Conservation (phyloP, 2,113 vertebrate genomes). For the Gila orcuttii region DNA sequence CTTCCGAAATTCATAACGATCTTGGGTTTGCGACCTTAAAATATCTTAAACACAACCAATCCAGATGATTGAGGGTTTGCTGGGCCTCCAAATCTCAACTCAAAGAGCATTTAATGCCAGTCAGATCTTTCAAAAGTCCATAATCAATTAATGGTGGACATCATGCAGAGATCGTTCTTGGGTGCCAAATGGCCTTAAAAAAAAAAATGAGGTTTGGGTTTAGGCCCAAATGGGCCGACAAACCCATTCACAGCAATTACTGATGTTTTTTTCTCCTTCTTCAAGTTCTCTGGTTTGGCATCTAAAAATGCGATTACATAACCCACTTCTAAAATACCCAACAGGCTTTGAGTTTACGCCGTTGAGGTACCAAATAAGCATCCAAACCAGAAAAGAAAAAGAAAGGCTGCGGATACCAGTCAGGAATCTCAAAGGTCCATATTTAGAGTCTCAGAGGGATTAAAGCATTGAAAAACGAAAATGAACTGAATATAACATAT, state of each 20-base stretch:
- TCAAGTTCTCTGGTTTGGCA: slow-evolving; percentile 12
- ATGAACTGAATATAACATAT: neutral
- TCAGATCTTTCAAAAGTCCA: neutral
- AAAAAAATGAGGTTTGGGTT: neutral
- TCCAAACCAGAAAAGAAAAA: slow-evolving; percentile 30
- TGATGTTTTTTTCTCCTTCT: neutral
- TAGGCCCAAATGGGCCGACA: neutral
- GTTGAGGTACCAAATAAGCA: slow-evolving; percentile 20
- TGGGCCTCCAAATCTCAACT: neutral
- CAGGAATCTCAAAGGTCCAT: slow-evolving; percentile 25
- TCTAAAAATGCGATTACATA: neutral
- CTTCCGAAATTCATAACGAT: neutral
- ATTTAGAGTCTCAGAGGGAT: slow-evolving; percentile 6
- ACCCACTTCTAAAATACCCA: slow-evolving; percentile 13
- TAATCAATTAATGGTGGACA: neutral
- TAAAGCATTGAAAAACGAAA: neutral
- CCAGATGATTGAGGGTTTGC: neutral
- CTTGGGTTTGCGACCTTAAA: neutral
- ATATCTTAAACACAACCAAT: neutral
- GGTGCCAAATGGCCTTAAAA: neutral
- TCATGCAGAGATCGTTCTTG: neutral
- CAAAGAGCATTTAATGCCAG: neutral
- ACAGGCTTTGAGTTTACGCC: neutral
- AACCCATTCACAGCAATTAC: slow-evolving; percentile 16
- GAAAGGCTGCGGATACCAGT: slow-evolving; percentile 3